These are phyloP conservation scores for Sarotherodon lohbergeri DNA, from an alignment of 2,113 vertebrate species.

Conservation along the genomic window DNA sequence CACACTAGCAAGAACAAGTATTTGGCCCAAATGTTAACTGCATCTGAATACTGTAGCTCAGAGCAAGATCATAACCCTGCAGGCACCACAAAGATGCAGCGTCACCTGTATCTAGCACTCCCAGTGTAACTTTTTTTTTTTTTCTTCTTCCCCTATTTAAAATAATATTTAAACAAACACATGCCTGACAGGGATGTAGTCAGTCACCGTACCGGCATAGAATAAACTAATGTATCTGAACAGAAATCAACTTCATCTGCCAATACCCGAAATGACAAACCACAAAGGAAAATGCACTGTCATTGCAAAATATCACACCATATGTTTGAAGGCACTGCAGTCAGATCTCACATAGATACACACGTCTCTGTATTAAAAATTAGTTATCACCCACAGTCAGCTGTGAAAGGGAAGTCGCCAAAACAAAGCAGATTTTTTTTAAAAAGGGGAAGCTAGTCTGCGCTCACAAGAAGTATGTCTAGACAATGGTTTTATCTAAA, in stretches of 20 bases:
- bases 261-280: not conserved
- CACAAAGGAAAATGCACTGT: not conserved
- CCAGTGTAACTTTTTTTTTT: not conserved
- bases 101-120: not conserved
- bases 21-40: not conserved
- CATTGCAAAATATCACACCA: not conserved
- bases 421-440: not conserved
- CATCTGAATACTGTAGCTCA: not conserved
- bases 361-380: not conserved
- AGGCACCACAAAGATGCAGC: not conserved
- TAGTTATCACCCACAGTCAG: not conserved
- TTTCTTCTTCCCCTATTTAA: not conserved
- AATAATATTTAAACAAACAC: not conserved
- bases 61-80: not conserved
- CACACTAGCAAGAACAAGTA: not conserved
- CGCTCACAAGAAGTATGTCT: not conserved
- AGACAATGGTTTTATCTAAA: not conserved
- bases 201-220: fast-evolving
- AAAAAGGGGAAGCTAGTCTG: not conserved
- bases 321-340: not conserved
- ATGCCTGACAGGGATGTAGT: not conserved
- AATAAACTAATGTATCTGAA: not conserved
- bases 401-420: not conserved
- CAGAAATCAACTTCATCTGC: not conserved
- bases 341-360: not conserved